Percentiles rank a stretch among this genome's conserved stretches.
These are phyloP conservation scores for Lycopodina hypogea DNA, from an alignment of 37 sponge, comb jelly and placozoan genomes.

Conservation along the genomic window DNA sequence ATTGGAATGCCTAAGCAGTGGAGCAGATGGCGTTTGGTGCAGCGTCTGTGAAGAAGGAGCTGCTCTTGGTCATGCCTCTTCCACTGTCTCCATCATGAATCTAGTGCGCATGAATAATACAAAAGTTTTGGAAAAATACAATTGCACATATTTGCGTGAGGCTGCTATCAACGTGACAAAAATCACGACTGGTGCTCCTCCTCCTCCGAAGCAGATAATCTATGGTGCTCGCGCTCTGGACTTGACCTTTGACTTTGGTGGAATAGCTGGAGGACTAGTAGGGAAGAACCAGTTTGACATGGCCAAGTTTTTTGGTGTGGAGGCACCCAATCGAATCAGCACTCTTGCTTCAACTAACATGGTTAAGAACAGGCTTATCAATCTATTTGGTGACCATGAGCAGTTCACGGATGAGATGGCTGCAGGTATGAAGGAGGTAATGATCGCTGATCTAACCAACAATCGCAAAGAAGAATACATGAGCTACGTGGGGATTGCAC, in stretches of 20 bases:
- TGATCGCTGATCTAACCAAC: slow-evolving; percentile 58
- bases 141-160: slow-evolving; percentile 64
- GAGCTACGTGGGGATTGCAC: slow-evolving; percentile 64
- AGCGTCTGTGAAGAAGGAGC: slow-evolving; percentile 88
- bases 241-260: slow-evolving; percentile 67
- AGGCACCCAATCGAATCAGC: slow-evolving; percentile 58
- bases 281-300: slow-evolving; percentile 81
- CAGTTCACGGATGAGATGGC: slow-evolving; percentile 65
- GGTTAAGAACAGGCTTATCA: slow-evolving; percentile 54
- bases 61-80: slow-evolving; percentile 81
- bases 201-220: slow-evolving; percentile 69
- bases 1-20: slow-evolving; percentile 70
- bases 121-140: slow-evolving; percentile 65
- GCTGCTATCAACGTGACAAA: slow-evolving; percentile 75
- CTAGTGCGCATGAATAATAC: slow-evolving; percentile 77
- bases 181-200: slow-evolving; percentile 62
- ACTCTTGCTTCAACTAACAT: slow-evolving; percentile 74
- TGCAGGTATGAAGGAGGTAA: slow-evolving; percentile 65
- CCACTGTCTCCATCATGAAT: slow-evolving; percentile 80
- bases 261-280: too few relatives aligned
- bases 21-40: slow-evolving; percentile 88
- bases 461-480: slow-evolving; percentile 86
- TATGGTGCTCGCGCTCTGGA: slow-evolving; percentile 80
- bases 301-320: slow-evolving; percentile 77
- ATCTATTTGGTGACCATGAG: slow-evolving; percentile 58